Base-by-base conservation (phyloP, 2,888 invertebrate genomes). In the Augiades crinisus region DNA sequence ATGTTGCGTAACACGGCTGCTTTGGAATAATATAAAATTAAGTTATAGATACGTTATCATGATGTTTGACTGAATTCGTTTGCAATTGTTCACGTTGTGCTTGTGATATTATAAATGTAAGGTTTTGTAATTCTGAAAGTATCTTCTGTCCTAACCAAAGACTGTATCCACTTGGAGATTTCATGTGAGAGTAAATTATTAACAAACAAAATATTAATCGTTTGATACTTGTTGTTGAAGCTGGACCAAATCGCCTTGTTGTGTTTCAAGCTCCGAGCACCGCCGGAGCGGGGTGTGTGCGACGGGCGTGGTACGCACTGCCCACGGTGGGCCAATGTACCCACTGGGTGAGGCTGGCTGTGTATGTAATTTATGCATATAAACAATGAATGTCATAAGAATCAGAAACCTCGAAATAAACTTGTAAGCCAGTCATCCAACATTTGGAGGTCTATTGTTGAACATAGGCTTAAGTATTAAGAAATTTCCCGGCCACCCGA, bases 51-150 rank as follows among this genome's bases (percentile, higher is more conserved):
- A 54, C 43, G 44, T 27, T 34, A 24, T 22, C 12, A 33, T 50
- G 21, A 33, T 36, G 63, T 63, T 62, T 69, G 71, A 71, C 68
- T 71, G 72, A 69, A 58, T 50, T 59, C 57, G 33, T 44, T 27
- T 63, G 62, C 54, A 49, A 59, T 59, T 63, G 56, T 60, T 59
- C 75, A 76, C 43, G 43, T 41, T 74, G 75, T 83, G 85, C 87
- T 87, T 88, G 89, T 88, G 89, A 88, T 88, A 88, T 86, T 74
- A 68, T 81, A 79, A 81, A 81, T 77, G 75, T 85, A 84, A 86
- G n/a, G 85, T 75, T 72, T 36, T 19, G 27, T 44, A 70, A 72
- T 79, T 75, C 73, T 70, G 74, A 78, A 76, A 10, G 40, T 76
- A 70, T 80, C 74, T 72, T 82, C 79, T 86, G 78, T 84, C 74